Base-by-base conservation (phyloP, 1,140 invertebrate species). In the Bombus sibiricus region DNA sequence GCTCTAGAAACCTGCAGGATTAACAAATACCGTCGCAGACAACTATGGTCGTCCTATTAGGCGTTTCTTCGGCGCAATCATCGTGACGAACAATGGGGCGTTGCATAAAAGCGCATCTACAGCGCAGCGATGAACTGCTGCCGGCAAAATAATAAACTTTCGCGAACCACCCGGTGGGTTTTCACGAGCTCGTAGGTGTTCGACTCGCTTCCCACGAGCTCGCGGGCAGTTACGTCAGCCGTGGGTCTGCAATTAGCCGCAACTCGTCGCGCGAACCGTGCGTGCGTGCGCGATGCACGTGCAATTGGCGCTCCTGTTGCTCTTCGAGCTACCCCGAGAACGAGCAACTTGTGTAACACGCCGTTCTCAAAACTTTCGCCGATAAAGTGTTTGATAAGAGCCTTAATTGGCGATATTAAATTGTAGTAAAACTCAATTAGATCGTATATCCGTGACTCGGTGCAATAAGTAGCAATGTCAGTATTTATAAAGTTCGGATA, bases 161-260 rank as follows among this genome's bases (percentile, higher is more conserved):
- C 82, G 82, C 81, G 81, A 68, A 68, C 59, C 39, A 9, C 25
- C 28, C 32, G 71, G 32, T 41, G 28, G 41, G 68, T 53, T 64
- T 78, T 64, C 77, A 68, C 77, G 62, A 15, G 41, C 0, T 43
- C 47, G 73, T 78, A 34, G 64, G 47, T 69, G 81, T 41, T 34
- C 64, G n/a, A 8, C 62, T 66, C 64, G 53, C 68, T 83, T 83
- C 82, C 74, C 82, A 83, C 82, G 82, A 64, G 57, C 37, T 9
- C 28, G 74, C 53, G 37, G 13, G 0, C 15, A 28, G 25, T 83
- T 83, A 75, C 82, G 74, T 78, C 74, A 83, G 37, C 13, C 8
- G 37, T 25, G 34, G 28, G 28, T 47, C 34, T 22, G 75, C 74
- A 78, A 83, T 83, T 83, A 83, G 75, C 74, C n/a, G 53, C 57